These are phyloP conservation scores for Synergus itoensis DNA, from an alignment of 2,888 invertebrate species.

Conservation along the genomic window DNA sequence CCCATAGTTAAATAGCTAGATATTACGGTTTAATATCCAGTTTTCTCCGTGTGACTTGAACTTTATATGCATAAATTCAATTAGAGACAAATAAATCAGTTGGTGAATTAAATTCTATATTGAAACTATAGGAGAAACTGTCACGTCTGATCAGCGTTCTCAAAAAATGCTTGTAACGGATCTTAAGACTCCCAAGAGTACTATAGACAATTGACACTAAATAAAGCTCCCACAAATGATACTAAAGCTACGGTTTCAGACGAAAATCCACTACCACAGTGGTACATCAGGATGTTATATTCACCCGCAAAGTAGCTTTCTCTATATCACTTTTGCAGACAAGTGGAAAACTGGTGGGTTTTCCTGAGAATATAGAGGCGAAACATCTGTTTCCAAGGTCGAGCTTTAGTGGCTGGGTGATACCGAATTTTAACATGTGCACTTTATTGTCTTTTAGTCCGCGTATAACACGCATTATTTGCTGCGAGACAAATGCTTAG, in stretches of 20 bases:
- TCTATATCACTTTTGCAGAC: conserved; percentile 59
- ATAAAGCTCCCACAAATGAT: conserved; percentile 8
- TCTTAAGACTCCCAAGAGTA: neutral
- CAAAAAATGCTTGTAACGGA: neutral
- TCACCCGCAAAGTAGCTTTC: conserved; percentile 38
- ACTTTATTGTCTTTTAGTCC: conserved; percentile 68
- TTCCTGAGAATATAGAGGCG: conserved; percentile 50
- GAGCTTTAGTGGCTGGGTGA: conserved; percentile 40
- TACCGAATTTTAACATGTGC: conserved; percentile 67
- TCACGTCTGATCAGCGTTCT: neutral
- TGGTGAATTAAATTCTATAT: too few relatives aligned
- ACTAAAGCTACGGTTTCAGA: conserved; percentile 2
- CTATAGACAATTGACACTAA: neutral
- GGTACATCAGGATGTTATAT: neutral
- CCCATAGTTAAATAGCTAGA: too few relatives aligned
- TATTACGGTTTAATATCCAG: too few relatives aligned
- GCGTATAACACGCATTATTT: conserved; percentile 72
- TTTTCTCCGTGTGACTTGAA: too few relatives aligned
- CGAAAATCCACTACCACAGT: neutral
- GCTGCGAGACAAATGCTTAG: conserved; percentile 67
- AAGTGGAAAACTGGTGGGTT: conserved; percentile 60
- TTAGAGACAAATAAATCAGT: neutral
- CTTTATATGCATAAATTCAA: neutral
- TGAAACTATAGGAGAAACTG: too few relatives aligned
- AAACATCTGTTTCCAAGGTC: conserved; percentile 54